Percentiles rank a stretch among this genome's conserved stretches.
These are phyloP conservation scores for Ramphastos sulfuratus DNA, from an alignment of 2,113 vertebrate species.

Conservation along the genomic window DNA sequence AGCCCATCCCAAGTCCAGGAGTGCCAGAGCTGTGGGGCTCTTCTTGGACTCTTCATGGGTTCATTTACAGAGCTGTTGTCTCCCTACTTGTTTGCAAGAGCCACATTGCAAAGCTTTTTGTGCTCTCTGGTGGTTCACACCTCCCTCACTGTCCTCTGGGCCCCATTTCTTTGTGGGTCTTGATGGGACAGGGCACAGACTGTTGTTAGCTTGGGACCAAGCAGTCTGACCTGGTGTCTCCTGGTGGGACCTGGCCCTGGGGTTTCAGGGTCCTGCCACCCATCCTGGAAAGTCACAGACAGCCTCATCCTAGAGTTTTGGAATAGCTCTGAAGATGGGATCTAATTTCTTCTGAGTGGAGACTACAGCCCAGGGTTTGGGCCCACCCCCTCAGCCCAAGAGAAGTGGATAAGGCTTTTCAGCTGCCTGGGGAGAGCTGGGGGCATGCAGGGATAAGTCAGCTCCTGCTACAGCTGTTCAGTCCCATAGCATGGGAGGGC, in stretches of 20 bases:
- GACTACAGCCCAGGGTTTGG: not conserved
- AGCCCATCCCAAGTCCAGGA: not conserved
- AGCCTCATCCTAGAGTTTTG: not conserved
- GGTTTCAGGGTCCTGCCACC: not conserved
- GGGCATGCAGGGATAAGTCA: not conserved
- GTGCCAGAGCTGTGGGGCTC: not conserved
- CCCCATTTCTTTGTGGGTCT: rapidly evolving
- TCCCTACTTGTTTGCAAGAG: not conserved
- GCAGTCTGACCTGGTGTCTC: not conserved
- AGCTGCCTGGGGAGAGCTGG: rapidly evolving
- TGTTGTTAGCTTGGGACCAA: not conserved
- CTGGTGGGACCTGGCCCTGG: no score
- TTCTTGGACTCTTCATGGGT: rapidly evolving
- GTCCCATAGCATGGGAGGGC: rapidly evolving
- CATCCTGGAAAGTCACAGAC: not conserved
- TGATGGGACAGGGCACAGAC: not conserved
- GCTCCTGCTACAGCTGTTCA: rapidly evolving
- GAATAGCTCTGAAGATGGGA: not conserved
- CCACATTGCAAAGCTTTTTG: rapidly evolving
- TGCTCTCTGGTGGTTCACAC: not conserved
- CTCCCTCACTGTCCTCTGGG: rapidly evolving
- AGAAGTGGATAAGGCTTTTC: rapidly evolving
- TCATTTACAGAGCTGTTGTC: not conserved
- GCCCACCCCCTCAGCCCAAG: rapidly evolving
- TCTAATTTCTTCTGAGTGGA: not conserved